phyloP scores from a whole-genome alignment of 2,113 vertebrate species.

The Phoenicopterus ruber region DNA sequence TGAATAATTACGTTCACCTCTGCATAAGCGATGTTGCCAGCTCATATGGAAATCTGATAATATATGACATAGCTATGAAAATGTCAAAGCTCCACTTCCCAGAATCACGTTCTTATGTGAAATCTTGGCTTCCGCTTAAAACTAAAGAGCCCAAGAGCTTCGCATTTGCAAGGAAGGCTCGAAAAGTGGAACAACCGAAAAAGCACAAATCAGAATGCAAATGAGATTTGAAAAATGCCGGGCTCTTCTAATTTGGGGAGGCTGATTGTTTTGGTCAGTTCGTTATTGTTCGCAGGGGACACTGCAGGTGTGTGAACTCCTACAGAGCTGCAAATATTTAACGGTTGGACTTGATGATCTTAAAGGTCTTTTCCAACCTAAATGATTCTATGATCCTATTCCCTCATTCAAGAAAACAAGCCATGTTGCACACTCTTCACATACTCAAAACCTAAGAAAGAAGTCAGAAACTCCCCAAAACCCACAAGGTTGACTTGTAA shows the following conservation, averaged over 20 bases:
- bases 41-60: neutral
- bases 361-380: neutral
- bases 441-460: neutral
- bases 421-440: neutral
- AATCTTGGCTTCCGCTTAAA: constrained; percentile 1
- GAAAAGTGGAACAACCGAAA: neutral
- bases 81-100: neutral
- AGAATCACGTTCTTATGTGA: neutral
- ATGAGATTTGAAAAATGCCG: neutral
- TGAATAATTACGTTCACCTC: neutral
- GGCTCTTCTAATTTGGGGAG: neutral
- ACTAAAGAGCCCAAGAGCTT: neutral
- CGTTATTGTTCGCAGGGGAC: neutral
- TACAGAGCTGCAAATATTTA: neutral
- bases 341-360: neutral
- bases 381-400: neutral
- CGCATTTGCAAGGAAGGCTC: neutral
- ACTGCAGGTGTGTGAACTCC: neutral
- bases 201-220: neutral
- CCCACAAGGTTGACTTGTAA: neutral
- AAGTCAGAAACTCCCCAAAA: neutral
- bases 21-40: neutral
- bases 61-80: neutral
- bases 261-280: neutral
- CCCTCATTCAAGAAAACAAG: neutral